Conservation (phyloP, 2,797 vertebrate genomes). For the Coilia nasus region DNA sequence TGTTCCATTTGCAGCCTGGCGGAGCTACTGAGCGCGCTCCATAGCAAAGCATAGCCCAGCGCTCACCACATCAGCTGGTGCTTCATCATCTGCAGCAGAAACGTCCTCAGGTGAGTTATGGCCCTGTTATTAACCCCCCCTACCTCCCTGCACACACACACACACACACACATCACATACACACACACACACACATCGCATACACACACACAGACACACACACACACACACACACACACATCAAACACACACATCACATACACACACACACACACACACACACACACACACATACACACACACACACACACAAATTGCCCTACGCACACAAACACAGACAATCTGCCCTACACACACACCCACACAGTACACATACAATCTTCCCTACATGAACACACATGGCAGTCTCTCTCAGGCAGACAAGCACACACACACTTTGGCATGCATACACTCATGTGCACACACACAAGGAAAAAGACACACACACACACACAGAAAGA, state of each 20-base stretch:
- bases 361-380: background rate
- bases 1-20: constrained; percentile 7
- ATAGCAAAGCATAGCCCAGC: no score
- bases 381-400: background rate
- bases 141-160: constrained; percentile 4
- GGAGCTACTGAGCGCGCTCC: background rate
- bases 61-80: background rate
- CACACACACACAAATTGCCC: no score
- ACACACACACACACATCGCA: background rate
- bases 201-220: no score
- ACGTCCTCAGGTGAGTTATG: constrained; percentile 25
- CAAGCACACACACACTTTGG: background rate
- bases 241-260: no score
- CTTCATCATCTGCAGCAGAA: constrained; percentile 32
- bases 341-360: background rate
- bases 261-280: no score
- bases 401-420: no score
- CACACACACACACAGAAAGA: background rate
- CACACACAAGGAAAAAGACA: background rate
- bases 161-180: background rate
- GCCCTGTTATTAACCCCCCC: background rate
- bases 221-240: no score
- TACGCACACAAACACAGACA: background rate
- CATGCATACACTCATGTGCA: background rate
- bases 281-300: no score